Conservation (phyloP, 2,797 vertebrate genomes). For the Myoxocephalus aenaeus region DNA sequence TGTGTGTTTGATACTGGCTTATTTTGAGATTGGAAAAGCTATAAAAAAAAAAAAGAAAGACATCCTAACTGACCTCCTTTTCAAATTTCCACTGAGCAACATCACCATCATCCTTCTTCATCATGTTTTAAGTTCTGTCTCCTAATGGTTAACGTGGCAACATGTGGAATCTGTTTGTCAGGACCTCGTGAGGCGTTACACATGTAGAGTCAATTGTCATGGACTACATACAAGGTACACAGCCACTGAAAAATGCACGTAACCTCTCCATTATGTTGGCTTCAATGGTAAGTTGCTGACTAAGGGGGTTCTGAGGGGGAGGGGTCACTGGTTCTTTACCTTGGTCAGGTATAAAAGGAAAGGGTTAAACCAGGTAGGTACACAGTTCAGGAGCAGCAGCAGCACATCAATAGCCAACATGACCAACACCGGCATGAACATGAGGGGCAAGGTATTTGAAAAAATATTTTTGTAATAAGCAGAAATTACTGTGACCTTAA, state of each 20-base stretch:
- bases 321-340: conserved; percentile 60
- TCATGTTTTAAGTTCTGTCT: background rate
- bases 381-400: conserved; percentile 51
- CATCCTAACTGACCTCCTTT: background rate
- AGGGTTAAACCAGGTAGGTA: conserved; percentile 70
- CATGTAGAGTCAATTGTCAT: background rate
- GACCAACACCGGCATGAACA: conserved; percentile 73
- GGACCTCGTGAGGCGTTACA: background rate
- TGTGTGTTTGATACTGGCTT: background rate
- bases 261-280: conserved; percentile 51
- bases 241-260: conserved; percentile 35
- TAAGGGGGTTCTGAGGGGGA: conserved; percentile 42
- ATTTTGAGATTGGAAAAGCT: background rate
- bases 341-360: conserved; percentile 78
- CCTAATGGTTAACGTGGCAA: background rate
- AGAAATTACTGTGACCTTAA: background rate
- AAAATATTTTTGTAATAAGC: background rate
- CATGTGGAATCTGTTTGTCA: background rate
- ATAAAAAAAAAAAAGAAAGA: background rate
- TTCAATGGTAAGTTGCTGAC: conserved; percentile 64
- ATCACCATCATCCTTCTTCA: background rate
- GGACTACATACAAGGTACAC: conserved; percentile 22
- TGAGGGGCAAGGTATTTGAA: conserved; percentile 70
- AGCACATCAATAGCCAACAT: conserved; percentile 59
- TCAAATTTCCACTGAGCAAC: background rate